phyloP scores from a whole-genome alignment of 2,797 vertebrate genomes.

The Arnoldichthys spilopterus region DNA sequence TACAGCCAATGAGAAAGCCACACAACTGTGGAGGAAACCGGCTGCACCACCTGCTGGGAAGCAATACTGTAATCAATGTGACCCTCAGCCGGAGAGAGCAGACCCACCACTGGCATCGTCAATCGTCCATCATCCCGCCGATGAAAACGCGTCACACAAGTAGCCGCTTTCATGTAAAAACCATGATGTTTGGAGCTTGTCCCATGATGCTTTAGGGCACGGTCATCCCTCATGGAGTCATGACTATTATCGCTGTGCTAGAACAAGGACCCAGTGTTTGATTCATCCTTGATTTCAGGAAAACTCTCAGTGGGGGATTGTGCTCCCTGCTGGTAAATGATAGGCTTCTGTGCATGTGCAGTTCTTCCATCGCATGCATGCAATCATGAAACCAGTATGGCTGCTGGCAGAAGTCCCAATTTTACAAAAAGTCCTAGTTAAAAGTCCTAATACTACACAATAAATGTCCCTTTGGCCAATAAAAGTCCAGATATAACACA shows the following conservation, averaged over 20 bases:
- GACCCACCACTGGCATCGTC: slow-evolving; percentile 23
- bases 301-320: slow-evolving; percentile 42
- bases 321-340: slow-evolving; percentile 49
- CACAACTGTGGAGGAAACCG: slow-evolving; percentile 23
- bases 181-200: slow-evolving; percentile 22
- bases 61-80: slow-evolving; percentile 30
- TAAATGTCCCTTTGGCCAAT: too few species aligned
- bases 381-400: slow-evolving; percentile 29
- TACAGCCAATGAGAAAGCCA: slow-evolving; percentile 31
- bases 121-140: slow-evolving; percentile 8
- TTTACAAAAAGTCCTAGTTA: too few species aligned
- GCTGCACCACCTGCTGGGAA: slow-evolving; percentile 27
- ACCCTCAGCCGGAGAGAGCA: slow-evolving; percentile 27
- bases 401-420: slow-evolving; percentile 24
- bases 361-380: slow-evolving; percentile 20
- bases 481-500: too few species aligned
- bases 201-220: slow-evolving; percentile 14
- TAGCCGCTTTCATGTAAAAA: slow-evolving; percentile 30
- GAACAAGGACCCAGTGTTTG: slow-evolving; percentile 32
- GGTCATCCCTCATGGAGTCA: slow-evolving; percentile 30
- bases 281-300: slow-evolving; percentile 32
- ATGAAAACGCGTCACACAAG: slow-evolving; percentile 32
- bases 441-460: too few species aligned
- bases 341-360: slow-evolving; percentile 18
- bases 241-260: slow-evolving; percentile 25